phyloP scores from a whole-genome alignment of 2,113 vertebrate genomes.

The Semnornis frantzii region DNA sequence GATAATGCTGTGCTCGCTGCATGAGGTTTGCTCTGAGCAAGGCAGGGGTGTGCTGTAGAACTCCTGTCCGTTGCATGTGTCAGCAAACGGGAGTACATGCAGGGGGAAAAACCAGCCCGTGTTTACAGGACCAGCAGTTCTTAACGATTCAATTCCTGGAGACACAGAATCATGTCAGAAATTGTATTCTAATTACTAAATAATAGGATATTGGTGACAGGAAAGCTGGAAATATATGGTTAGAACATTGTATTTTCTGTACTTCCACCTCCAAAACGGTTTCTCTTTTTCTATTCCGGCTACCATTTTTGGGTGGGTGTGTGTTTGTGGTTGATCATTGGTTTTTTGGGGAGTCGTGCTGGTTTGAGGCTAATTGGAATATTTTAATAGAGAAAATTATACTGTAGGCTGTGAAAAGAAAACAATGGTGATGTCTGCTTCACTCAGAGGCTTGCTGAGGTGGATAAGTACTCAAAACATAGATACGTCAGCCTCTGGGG shows the following conservation, averaged over 20 bases:
- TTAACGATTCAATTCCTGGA: not conserved
- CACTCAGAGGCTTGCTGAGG: too few species aligned
- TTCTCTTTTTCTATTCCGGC: not conserved
- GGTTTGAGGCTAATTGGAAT: too few species aligned
- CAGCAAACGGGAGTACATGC: not conserved
- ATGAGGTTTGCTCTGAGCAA: not conserved
- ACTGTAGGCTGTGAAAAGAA: too few species aligned
- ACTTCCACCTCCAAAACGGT: not conserved
- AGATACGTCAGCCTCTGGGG: too few species aligned
- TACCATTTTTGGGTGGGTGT: too few species aligned
- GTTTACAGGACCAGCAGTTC: not conserved
- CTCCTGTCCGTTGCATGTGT: fast-evolving
- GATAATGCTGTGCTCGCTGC: fast-evolving
- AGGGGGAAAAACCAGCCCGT: fast-evolving
- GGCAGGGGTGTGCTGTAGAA: not conserved
- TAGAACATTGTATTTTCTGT: not conserved
- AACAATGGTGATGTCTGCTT: too few species aligned
- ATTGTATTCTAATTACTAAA: not conserved
- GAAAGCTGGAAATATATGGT: not conserved
- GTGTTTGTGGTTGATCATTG: too few species aligned
- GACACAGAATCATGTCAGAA: not conserved
- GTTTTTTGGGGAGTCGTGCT: too few species aligned
- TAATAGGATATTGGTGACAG: not conserved
- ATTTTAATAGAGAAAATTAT: too few species aligned
- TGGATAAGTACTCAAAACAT: too few species aligned